Evolutionary conservation across 2,113 vertebrate species (phyloP), one percentile per base, ranked within the genome.

Genomic region (Psephotus haematonotus): DNA sequence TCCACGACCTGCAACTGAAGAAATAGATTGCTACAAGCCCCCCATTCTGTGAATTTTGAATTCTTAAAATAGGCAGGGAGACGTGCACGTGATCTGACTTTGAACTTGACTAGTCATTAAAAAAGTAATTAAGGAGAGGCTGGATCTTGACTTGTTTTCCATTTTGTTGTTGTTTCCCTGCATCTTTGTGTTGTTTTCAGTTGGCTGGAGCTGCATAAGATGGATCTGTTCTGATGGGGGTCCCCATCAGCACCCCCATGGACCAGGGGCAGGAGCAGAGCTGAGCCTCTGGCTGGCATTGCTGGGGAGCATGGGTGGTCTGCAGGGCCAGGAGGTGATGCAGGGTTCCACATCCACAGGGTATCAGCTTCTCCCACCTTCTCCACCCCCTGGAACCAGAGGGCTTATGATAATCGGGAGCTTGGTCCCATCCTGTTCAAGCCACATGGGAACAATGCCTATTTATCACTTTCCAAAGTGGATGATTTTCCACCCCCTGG

Each of bases 401-500:
- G 46, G 63, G 41, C 7, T 95, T 90, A 68, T 83, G 76, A 64
- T 96, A 88, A 93, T 96, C 1, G 10, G 78, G 52, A 90, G 28
- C 44, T 52, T 2, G 1, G 53, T 87, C 85, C 53, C 2, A 13
- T 88, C 82, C 84, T 63, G 46, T 77, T 74, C 20, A 35, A 75
- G 37, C 85, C 92, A 90, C 2, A 22, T 83, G 81, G 93, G 95
- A 96, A 27, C 86, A 93, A 90, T 82, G 90, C 64, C 82, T 94
- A 74, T 96, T 95, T 88, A 88, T 97, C 94, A 90, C 60, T 86
- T 80, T 88, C 90, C 95, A 93, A 93, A 67, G 43, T 59, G 69
- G 75, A 69, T 95, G 63, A 63, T 86, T 96, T 95, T 88, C 75
- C 71, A 72, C 22, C 79, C 63, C 37, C 49, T 82, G 88, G 76